These are phyloP conservation scores for Mola mola DNA, from an alignment of 2,113 vertebrate species.

Conservation along the genomic window DNA sequence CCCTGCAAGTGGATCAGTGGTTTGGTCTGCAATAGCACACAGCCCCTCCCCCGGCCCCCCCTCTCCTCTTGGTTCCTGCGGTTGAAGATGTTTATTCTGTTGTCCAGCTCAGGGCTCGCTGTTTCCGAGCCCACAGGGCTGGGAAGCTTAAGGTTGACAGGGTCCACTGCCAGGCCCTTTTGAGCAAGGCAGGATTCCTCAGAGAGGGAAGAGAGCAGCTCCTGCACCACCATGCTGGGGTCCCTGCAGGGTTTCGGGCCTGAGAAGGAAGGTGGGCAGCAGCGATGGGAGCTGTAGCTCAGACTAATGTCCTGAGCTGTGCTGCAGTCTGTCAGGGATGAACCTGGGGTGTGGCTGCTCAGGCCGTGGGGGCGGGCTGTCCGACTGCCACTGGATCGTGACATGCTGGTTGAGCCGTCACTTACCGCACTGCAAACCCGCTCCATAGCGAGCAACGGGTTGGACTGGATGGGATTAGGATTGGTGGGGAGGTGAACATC, in stretches of 20 bases:
- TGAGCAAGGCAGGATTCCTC: constrained; percentile 85
- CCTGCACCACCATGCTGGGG: constrained; percentile 80
- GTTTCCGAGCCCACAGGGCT: constrained; percentile 76
- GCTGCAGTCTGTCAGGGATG: constrained; percentile 86
- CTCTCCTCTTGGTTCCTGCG: constrained; percentile 85
- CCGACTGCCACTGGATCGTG: constrained; percentile 81
- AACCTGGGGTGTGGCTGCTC: constrained; percentile 86
- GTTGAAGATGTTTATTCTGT: constrained; percentile 84
- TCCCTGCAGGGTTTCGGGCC: constrained; percentile 44
- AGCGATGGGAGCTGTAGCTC: constrained; percentile 63
- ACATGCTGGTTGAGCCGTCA: constrained; percentile 79
- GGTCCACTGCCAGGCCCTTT: constrained; percentile 84
- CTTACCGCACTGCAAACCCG: constrained; percentile 75
- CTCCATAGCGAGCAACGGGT: constrained; percentile 79
- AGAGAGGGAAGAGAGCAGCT: constrained; percentile 87
- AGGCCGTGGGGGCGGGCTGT: constrained; percentile 82
- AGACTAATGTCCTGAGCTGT: constrained; percentile 71
- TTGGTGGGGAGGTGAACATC: constrained; percentile 87
- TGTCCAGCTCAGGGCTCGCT: constrained; percentile 84
- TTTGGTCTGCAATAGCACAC: constrained; percentile 83
- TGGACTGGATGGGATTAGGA: constrained; percentile 78
- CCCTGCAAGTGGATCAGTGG: constrained; percentile 85
- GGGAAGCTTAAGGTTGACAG: constrained; percentile 84
- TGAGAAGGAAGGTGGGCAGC: constrained; percentile 56
- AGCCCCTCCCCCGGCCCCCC: constrained; percentile 58